Evolutionary conservation across 2,113 vertebrate species (phyloP), one percentile per base, ranked within the genome.

Genomic region (Phalacrocorax pelagicus): DNA sequence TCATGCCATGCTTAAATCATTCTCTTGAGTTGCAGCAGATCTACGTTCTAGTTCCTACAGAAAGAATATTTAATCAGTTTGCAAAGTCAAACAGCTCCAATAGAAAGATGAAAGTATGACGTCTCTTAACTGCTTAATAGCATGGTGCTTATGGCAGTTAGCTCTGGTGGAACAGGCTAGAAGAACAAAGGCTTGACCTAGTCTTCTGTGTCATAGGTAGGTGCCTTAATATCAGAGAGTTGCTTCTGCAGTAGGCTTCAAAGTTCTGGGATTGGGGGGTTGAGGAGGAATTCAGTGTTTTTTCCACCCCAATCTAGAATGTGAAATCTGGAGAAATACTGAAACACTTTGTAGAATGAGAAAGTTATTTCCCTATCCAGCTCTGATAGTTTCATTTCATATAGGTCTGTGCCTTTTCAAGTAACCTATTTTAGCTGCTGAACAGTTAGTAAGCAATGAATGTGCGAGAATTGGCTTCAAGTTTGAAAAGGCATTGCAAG

Each of bases 191-290:
- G 32, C 1, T 27, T 70, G 5, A 15, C 1, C 27, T 15, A 15
- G 8, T 54, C 27, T 72, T 24, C 27, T 29, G 0, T 38, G 6
- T 9, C 49, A 18, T 0, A 32, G 17, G 24, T 16, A 6, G 67
- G 15, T 23, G 26, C 13, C 26, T 19, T 24, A 26, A 29, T 34
- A 69, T 15, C 52, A 62, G 18, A 49, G 19, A 8, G 9, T 14
- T 81, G 26, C 7, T 89, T 71, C 30, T 57, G 24, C 23, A 32
- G 18, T 3, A 70, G 51, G 16, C 19, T 57, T 77, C 36, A 6
- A 36, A 10, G 4, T 20, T 86, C 49, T 91, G 44, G 22, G 15
- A 13, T 0, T 27, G 21, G 1, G 7, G 5, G 5, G 1, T 54
- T 15, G 30, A 81, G 36, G 12, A 11, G 44, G 20, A 86, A 55